Evolutionary conservation across 2,888 invertebrate species (phyloP).

Genomic region (Eupelmus urozonus): DNA sequence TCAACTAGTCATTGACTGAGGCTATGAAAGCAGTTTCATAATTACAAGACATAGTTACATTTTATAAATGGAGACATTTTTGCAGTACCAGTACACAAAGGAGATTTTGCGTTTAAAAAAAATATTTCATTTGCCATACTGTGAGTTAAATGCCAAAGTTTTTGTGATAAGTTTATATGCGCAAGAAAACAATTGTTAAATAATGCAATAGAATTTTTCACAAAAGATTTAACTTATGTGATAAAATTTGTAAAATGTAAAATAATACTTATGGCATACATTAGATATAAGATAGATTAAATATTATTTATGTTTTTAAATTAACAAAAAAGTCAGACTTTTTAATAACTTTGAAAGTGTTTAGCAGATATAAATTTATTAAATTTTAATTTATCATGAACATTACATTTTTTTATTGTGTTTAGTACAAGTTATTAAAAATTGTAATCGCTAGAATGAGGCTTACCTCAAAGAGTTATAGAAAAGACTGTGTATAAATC

Average conservation of each 20-base stretch:
- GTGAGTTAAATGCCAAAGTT: conserved; percentile 51
- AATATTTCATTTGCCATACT: conserved; percentile 26
- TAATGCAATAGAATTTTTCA: conserved; percentile 26
- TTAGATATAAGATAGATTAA: conserved; percentile 2
- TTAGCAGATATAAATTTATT: not conserved
- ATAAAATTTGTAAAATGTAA: conserved; percentile 34
- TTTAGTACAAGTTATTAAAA: not conserved
- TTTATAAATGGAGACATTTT: conserved; percentile 26
- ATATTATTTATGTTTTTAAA: conserved; percentile 13
- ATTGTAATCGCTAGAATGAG: not conserved
- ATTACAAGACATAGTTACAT: conserved; percentile 10
- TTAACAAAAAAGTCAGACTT: too few species aligned
- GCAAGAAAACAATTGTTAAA: conserved; percentile 18
- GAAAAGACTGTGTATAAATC: conserved; percentile 40
- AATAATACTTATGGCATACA: conserved; percentile 18
- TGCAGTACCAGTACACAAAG: not conserved
- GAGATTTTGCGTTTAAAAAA: conserved; percentile 1
- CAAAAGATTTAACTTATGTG: conserved; percentile 12
- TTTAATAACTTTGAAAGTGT: not conserved
- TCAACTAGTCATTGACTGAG: conserved; percentile 44
- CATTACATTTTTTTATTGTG: not conserved
- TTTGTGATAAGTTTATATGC: conserved; percentile 51
- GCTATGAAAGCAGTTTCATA: conserved; percentile 9
- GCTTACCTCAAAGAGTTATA: conserved; percentile 18
- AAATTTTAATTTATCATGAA: not conserved